Conservation (phyloP, 2,888 invertebrate species). For the Sicus ferrugineus region DNA sequence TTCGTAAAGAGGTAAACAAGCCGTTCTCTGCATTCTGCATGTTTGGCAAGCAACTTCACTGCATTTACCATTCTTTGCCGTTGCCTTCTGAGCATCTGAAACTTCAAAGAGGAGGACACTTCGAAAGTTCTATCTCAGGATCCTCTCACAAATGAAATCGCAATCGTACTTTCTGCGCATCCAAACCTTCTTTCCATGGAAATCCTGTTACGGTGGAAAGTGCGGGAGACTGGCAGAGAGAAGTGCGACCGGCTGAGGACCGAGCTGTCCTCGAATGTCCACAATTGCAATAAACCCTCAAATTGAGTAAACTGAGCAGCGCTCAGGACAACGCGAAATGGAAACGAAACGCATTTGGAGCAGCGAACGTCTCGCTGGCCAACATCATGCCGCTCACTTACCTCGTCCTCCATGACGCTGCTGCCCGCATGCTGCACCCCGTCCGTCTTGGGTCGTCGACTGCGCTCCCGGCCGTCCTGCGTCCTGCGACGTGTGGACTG, state of each 20-base stretch:
- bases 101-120: too few species aligned
- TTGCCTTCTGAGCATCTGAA: not conserved
- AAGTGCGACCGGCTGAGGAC: too few species aligned
- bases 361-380: not conserved
- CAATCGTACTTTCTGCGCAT: too few species aligned
- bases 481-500: slow-evolving; percentile 58
- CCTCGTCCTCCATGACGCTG: slow-evolving; percentile 64
- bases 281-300: slow-evolving; percentile 45
- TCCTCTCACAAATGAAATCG: not conserved
- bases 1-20: too few species aligned
- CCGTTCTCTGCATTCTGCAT: too few species aligned
- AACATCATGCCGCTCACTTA: slow-evolving; percentile 45
- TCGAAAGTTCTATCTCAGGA: too few species aligned
- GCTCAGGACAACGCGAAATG: not conserved
- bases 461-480: slow-evolving; percentile 58
- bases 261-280: slow-evolving; percentile 36
- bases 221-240: too few species aligned
- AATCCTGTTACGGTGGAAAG: not conserved
- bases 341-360: slow-evolving; percentile 4
- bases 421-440: slow-evolving; percentile 62
- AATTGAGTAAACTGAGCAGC: slow-evolving; percentile 28
- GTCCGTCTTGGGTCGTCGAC: slow-evolving; percentile 61
- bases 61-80: too few species aligned
- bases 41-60: too few species aligned
- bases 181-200: not conserved